Evolutionary conservation across 2,113 vertebrate genomes (phyloP), one percentile per base, ranked within the genome.

Genomic region (Camelus bactrianus): DNA sequence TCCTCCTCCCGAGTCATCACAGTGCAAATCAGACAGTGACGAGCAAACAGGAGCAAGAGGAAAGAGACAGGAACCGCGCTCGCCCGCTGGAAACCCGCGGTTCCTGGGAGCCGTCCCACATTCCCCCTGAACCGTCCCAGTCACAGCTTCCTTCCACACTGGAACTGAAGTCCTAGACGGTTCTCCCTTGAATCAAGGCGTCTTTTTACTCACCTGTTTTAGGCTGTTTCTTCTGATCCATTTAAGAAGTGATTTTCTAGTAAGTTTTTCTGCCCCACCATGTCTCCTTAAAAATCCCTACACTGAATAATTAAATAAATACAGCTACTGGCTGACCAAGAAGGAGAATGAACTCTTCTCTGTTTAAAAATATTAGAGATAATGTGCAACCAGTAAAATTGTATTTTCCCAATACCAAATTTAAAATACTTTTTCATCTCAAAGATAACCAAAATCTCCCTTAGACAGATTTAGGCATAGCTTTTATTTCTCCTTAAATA

Each of bases 21-120:
- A 91, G 65, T 20, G 42, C 1, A 73, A 65, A n/a, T 8, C 69
- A 26, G 19, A 56, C 50, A 58, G 50, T 48, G 9, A 75, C 82
- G 46, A 83, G 11, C 54, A 67, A 97, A 87, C 32, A 54, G 13
- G 67, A 77, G 9, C n/a, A 75, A 82, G 32, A 46, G 22, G 35
- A 95, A 22, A 70, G 38, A 95, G 91, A 94, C 82, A 65, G 3
- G 5, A 79, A 54, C 16, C 42, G n/a, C 20, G 14, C 32, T 90
- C 72, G 72, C 94, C 96, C 32, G 83, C 0, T n/a, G 72, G 42
- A 93, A 89, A 69, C 0, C 7, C 76, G 58, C n/a, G 0, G 48
- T 35, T 73, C 80, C 92, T 67, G 92, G 98, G 98, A 98, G 98
- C 98, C 98, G 98, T 99, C 98, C 98, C 98, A 70, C 4, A 98